These are phyloP conservation scores for Lasioglossum morio DNA, from an alignment of 2,888 invertebrate species.

Conservation along the genomic window DNA sequence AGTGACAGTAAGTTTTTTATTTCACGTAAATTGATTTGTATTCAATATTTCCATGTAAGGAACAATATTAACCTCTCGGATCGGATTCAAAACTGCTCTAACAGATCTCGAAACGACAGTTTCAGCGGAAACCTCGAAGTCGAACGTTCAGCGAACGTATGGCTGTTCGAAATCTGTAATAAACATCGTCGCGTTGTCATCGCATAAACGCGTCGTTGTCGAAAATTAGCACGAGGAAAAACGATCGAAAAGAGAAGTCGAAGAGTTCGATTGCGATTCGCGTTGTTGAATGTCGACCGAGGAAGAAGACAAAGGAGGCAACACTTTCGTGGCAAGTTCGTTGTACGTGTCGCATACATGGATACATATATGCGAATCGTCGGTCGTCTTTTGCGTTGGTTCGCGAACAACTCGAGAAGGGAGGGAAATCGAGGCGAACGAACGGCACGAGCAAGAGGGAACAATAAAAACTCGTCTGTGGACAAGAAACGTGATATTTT, in stretches of 20 bases:
- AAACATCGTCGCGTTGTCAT: conserved; percentile 26
- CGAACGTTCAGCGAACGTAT: not conserved
- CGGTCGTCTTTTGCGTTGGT: conserved; percentile 34
- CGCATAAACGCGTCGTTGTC: conserved; percentile 3
- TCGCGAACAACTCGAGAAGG: conserved; percentile 2
- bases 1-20: too few species aligned
- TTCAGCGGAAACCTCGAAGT: not conserved
- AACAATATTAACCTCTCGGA: too few species aligned
- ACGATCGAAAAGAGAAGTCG: too few species aligned
- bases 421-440: not conserved
- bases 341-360: conserved; percentile 17
- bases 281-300: not conserved
- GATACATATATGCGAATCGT: conserved; percentile 17
- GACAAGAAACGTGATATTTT: conserved; percentile 59
- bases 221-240: not conserved
- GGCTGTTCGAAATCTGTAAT: not conserved
- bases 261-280: not conserved
- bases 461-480: conserved; percentile 41
- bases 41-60: too few species aligned
- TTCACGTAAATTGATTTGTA: too few species aligned
- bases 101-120: not conserved
- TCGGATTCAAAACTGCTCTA: too few species aligned
- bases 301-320: not conserved
- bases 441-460: conserved; percentile 20
- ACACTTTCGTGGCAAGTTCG: conserved; percentile 29